These are phyloP conservation scores for Siderastrea siderea DNA, from an alignment of 92 coral and sea anemone genomes.

Conservation along the genomic window DNA sequence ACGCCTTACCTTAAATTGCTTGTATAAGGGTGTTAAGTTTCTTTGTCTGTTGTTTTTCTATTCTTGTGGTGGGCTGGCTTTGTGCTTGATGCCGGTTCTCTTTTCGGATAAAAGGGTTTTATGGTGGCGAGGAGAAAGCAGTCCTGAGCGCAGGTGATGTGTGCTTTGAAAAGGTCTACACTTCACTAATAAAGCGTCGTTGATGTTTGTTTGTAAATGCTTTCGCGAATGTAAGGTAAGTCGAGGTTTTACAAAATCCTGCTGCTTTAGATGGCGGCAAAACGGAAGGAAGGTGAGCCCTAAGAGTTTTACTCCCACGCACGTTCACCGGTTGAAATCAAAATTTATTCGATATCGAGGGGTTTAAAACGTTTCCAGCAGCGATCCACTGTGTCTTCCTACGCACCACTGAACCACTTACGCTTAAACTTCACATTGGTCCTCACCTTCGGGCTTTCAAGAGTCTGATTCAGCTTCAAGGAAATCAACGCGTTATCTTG, in stretches of 20 bases:
- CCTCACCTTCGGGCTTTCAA: neutral
- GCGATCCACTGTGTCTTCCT: neutral
- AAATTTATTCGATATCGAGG: neutral
- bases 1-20: no score
- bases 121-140: neutral
- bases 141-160: neutral
- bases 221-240: neutral
- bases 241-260: neutral
- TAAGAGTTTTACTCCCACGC: slow-evolving; percentile 3
- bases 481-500: neutral
- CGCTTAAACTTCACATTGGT: neutral
- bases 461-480: neutral
- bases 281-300: slow-evolving; percentile 22
- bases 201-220: neutral
- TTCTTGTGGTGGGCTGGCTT: neutral
- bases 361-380: slow-evolving; percentile 16
- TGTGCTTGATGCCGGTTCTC: neutral
- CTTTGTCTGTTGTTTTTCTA: no score
- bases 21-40: no score
- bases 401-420: neutral
- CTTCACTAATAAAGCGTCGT: neutral
- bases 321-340: neutral
- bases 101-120: neutral
- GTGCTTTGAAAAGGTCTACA: neutral
- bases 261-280: slow-evolving; percentile 11